phyloP scores from a whole-genome alignment of 1,140 invertebrate species.

The Xylocopa sonorina region DNA sequence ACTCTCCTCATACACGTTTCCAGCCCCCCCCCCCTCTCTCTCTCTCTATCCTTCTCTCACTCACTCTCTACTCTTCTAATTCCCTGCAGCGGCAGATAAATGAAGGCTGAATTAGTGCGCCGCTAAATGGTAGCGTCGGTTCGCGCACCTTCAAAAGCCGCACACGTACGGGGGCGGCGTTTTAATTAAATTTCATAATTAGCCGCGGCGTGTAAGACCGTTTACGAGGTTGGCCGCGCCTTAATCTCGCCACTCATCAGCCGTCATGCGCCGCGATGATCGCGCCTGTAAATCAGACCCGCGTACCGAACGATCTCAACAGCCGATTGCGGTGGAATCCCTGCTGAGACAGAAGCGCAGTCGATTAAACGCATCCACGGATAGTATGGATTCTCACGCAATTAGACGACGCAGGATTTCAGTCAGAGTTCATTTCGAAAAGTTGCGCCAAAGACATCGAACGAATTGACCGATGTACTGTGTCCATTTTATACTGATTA shows the following conservation, averaged over 20 bases:
- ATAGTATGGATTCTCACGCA: too few species aligned
- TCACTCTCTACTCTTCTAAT: background rate
- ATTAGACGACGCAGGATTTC: too few species aligned
- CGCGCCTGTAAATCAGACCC: background rate
- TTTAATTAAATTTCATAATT: constrained; percentile 74
- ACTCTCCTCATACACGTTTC: too few species aligned
- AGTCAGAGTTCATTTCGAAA: too few species aligned
- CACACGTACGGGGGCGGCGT: constrained; percentile 20
- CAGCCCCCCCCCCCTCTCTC: too few species aligned
- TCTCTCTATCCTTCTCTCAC: background rate
- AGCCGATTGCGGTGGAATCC: background rate
- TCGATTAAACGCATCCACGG: too few species aligned
- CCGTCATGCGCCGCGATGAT: constrained; percentile 23
- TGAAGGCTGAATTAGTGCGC: constrained; percentile 36
- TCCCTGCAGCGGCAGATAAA: constrained; percentile 13
- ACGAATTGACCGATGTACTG: too few species aligned
- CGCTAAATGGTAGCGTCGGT: constrained; percentile 32
- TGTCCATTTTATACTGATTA: too few species aligned
- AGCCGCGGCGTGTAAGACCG: constrained; percentile 44
- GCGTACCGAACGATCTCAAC: too few species aligned
- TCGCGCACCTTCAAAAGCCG: constrained; percentile 34
- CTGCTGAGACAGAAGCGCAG: too few species aligned
- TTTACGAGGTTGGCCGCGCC: constrained; percentile 34
- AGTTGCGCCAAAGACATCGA: too few species aligned
- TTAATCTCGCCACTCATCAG: constrained; percentile 41